Conservation (phyloP, 2,113 vertebrate genomes). For the Gnathonemus echidnorhynchus region DNA sequence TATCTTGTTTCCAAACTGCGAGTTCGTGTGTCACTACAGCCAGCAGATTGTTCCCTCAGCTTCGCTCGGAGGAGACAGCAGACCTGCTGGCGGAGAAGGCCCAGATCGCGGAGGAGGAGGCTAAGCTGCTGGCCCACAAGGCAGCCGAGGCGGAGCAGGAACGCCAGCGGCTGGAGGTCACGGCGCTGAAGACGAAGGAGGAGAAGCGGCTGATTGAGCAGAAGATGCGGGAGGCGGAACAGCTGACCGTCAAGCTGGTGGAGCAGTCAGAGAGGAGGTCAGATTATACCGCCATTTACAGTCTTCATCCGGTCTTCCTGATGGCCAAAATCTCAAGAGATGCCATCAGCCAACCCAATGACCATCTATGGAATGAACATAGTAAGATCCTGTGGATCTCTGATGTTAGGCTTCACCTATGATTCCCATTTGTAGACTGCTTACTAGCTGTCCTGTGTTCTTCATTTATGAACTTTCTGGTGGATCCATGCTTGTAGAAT, state of each 20-base stretch:
- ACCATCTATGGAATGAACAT: background rate
- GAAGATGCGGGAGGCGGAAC: slow-evolving; percentile 86
- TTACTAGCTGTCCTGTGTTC: background rate
- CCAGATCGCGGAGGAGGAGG: slow-evolving; percentile 86
- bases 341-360: background rate
- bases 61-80: slow-evolving; percentile 80
- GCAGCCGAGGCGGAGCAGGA: slow-evolving; percentile 87
- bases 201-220: slow-evolving; percentile 88
- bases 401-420: background rate
- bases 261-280: slow-evolving; percentile 85
- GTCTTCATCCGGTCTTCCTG: background rate
- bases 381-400: background rate
- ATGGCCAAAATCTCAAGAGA: background rate
- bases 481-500: background rate
- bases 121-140: slow-evolving; percentile 83
- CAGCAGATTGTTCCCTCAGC: slow-evolving; percentile 43
- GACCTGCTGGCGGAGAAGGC: slow-evolving; percentile 88
- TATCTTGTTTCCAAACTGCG: background rate
- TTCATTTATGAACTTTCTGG: background rate
- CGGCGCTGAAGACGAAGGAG: slow-evolving; percentile 82
- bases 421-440: background rate
- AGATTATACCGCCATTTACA: background rate
- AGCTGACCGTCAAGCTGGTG: slow-evolving; percentile 82
- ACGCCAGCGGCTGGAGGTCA: slow-evolving; percentile 76
- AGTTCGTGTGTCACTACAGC: background rate